A percentile compares a stretch with the other conserved stretches of the same genome.
These are phyloP conservation scores for Arctia plantaginis DNA, from an alignment of 2,888 invertebrate genomes.

Conservation along the genomic window DNA sequence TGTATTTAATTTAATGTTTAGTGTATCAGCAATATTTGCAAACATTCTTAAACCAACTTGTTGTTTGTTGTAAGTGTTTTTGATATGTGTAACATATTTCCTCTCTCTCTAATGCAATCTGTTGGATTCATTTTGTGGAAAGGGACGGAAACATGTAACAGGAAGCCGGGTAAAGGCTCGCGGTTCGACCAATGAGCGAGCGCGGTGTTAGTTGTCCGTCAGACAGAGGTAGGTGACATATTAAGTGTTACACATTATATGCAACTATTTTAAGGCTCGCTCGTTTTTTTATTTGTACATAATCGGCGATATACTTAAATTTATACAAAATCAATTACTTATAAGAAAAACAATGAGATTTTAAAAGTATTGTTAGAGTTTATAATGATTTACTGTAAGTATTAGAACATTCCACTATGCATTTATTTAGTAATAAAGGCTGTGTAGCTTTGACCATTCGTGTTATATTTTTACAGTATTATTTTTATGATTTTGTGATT, in stretches of 20 bases:
- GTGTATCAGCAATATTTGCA: too few species aligned
- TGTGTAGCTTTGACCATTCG: slow-evolving; percentile 56
- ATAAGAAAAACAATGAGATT: slow-evolving; percentile 44
- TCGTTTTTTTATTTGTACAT: slow-evolving; percentile 47
- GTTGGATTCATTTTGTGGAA: too few species aligned
- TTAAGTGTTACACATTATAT: too few species aligned
- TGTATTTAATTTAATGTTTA: too few species aligned
- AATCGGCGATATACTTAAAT: slow-evolving; percentile 40
- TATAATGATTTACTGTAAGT: slow-evolving; percentile 23
- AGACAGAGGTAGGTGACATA: too few species aligned
- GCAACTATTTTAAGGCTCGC: background rate
- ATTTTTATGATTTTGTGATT: slow-evolving; percentile 65
- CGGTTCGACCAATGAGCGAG: background rate
- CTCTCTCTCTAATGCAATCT: too few species aligned
- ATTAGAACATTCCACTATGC: slow-evolving; percentile 55
- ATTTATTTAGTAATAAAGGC: slow-evolving; percentile 59
- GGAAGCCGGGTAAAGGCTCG: too few species aligned
- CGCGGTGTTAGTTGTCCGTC: too few species aligned
- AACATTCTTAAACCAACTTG: too few species aligned
- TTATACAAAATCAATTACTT: slow-evolving; percentile 22
- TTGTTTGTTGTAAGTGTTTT: too few species aligned
- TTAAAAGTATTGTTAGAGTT: slow-evolving; percentile 33
- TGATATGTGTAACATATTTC: too few species aligned
- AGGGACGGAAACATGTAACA: too few species aligned
- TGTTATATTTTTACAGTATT: slow-evolving; percentile 66